Evolutionary conservation across 2,113 vertebrate genomes (phyloP).

Genomic region (Hemichromis elongatus): DNA sequence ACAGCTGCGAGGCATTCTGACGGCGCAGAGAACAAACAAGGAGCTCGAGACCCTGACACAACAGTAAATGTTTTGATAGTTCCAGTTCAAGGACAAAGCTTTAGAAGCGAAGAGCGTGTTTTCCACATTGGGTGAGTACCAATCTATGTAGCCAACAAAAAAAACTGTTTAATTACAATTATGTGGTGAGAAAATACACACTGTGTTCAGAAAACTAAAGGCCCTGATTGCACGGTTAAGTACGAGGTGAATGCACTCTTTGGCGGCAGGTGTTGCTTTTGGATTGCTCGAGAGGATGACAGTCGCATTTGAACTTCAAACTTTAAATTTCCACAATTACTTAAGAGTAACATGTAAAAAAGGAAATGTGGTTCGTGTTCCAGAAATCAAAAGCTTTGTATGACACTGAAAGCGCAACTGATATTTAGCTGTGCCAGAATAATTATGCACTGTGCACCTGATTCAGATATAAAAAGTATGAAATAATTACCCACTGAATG

Average conservation of each 20-base stretch:
- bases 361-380: background rate
- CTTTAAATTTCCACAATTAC: background rate
- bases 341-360: background rate
- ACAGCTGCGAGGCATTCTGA: slow-evolving; percentile 18
- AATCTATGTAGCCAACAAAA: background rate
- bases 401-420: background rate
- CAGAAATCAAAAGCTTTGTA: background rate
- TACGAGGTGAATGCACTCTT: background rate
- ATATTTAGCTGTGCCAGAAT: background rate
- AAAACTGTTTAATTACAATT: background rate
- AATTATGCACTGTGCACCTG: background rate
- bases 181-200: background rate
- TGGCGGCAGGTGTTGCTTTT: background rate
- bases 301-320: background rate
- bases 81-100: background rate
- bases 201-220: background rate
- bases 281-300: background rate
- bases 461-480: background rate
- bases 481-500: background rate
- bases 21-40: background rate
- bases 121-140: background rate
- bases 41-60: background rate
- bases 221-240: background rate
- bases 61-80: background rate
- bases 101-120: background rate